Evolutionary conservation across 2,113 vertebrate genomes (phyloP).

Genomic region (Nibea albiflora): DNA sequence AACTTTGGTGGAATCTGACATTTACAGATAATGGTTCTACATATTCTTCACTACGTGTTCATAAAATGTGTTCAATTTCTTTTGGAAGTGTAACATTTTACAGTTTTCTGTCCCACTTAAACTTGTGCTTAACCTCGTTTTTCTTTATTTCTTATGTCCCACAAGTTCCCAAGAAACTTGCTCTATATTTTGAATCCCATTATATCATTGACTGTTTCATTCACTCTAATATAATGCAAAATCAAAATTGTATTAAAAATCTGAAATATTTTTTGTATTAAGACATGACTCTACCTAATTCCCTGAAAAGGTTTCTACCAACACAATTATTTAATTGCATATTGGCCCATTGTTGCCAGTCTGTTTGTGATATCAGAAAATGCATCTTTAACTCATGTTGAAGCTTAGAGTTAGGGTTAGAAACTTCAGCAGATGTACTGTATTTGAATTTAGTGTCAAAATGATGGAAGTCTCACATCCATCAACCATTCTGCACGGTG

Average conservation of each 20-base stretch:
- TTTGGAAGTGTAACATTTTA: not conserved
- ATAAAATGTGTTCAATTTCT: not conserved
- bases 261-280: not conserved
- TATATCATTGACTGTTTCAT: not conserved
- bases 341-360: not conserved
- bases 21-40: not conserved
- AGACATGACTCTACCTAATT: not conserved
- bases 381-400: not conserved
- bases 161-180: not conserved
- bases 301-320: not conserved
- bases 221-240: not conserved
- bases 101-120: not conserved
- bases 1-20: not conserved
- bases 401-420: too few relatives aligned
- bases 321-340: not conserved
- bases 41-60: not conserved
- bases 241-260: not conserved
- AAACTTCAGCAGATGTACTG: not conserved
- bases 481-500: not conserved
- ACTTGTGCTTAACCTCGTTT: not conserved
- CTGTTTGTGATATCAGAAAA: not conserved
- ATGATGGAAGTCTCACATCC: too few relatives aligned
- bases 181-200: not conserved
- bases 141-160: not conserved
- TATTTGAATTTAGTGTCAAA: not conserved